These are phyloP conservation scores for Phortica okadai DNA, from an alignment of 2,888 invertebrate species.

Conservation along the genomic window DNA sequence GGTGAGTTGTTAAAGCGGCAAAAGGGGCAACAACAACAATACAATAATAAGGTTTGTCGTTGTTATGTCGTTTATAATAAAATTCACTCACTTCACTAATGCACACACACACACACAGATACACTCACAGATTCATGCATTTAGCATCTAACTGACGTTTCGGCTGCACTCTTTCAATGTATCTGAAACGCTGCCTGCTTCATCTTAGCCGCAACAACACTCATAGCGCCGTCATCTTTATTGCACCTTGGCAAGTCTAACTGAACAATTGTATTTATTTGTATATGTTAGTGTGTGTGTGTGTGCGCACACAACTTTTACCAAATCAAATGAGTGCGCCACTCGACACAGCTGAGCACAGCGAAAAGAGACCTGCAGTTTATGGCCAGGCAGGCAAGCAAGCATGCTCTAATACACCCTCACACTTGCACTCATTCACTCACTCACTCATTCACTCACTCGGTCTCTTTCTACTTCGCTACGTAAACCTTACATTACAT, in stretches of 20 bases:
- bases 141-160: background rate
- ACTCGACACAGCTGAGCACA: slow-evolving; percentile 5
- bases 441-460: background rate
- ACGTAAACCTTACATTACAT: background rate
- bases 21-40: background rate
- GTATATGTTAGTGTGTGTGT: slow-evolving; percentile 34
- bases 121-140: background rate
- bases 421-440: background rate
- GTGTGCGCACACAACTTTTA: slow-evolving; percentile 54
- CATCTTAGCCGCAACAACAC: slow-evolving; percentile 33
- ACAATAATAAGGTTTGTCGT: slow-evolving; percentile 67
- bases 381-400: background rate
- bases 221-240: slow-evolving; percentile 64
- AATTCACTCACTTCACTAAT: slow-evolving; percentile 38
- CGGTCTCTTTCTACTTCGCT: background rate
- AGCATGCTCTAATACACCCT: background rate
- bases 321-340: slow-evolving; percentile 67
- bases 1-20: slow-evolving; percentile 40
- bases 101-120: background rate
- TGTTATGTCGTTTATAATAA: slow-evolving; percentile 70
- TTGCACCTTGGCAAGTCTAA: slow-evolving; percentile 46
- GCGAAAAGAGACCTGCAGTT: slow-evolving; percentile 4
- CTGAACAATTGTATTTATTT: slow-evolving; percentile 8
- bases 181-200: no score
- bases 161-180: background rate